Percentiles rank a stretch among this genome's conserved stretches.
Conservation (phyloP, 2,797 vertebrate genomes). For the Paguma larvata region DNA sequence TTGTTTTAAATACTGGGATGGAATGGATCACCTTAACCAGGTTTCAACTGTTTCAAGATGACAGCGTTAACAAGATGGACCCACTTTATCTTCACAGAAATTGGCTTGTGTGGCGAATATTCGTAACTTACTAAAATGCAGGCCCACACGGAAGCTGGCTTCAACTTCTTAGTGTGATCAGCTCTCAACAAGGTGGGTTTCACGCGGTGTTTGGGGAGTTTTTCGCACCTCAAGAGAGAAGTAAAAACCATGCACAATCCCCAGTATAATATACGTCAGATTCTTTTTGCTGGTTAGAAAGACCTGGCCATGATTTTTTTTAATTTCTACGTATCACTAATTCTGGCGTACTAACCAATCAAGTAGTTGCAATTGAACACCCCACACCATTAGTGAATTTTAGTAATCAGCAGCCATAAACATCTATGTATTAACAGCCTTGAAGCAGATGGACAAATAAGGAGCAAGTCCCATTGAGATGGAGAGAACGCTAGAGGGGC, state of each 20-base stretch:
- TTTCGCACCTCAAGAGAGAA: not conserved
- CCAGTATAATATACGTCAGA: not conserved
- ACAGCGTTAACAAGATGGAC: not conserved
- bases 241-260: not conserved
- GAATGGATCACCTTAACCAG: not conserved
- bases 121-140: not conserved
- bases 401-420: not conserved
- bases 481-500: not conserved
- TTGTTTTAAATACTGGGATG: not conserved
- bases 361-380: not conserved
- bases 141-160: not conserved
- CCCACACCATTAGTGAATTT: not conserved
- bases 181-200: not conserved
- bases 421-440: not conserved
- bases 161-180: not conserved
- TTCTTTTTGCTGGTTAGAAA: not conserved
- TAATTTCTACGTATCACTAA: not conserved
- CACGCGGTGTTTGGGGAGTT: not conserved
- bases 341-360: not conserved
- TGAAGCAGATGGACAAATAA: not conserved
- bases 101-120: not conserved
- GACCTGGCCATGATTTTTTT: not conserved
- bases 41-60: constrained; percentile 27
- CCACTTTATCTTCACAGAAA: not conserved
- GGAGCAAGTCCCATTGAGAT: not conserved